These are phyloP conservation scores for Serinus canaria DNA, from an alignment of 2,113 vertebrate genomes.

Conservation along the genomic window DNA sequence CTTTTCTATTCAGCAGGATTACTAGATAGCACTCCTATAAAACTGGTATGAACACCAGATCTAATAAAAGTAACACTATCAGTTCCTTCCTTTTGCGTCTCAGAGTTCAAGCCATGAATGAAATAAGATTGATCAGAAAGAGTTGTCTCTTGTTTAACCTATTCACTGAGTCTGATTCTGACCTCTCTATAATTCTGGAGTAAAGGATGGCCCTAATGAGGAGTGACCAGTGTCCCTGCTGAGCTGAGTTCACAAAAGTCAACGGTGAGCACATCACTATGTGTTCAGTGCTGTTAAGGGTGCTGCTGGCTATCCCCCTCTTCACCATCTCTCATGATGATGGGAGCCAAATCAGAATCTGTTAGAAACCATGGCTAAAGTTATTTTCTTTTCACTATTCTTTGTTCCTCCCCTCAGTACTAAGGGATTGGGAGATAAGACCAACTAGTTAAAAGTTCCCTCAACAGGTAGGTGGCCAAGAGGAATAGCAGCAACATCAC, in stretches of 20 bases:
- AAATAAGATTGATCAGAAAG: not conserved
- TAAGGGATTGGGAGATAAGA: not conserved
- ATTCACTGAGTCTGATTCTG: not conserved
- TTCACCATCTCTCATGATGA: not conserved
- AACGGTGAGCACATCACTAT: fast-evolving
- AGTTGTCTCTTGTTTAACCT: not conserved
- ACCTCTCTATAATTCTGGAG: not conserved
- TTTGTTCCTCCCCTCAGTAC: not conserved
- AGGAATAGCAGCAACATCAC: not conserved
- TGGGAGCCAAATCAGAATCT: not conserved
- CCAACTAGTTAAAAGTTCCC: not conserved
- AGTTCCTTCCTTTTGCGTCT: not conserved
- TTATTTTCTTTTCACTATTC: not conserved
- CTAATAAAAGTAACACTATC: not conserved
- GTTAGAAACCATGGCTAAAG: not conserved
- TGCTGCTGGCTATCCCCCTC: not conserved
- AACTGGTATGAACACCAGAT: not conserved
- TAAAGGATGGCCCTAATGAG: not conserved
- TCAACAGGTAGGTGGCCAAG: not conserved
- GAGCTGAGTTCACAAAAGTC: not conserved
- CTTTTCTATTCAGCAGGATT: not conserved
- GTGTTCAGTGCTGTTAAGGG: not conserved
- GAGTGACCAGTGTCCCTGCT: not conserved
- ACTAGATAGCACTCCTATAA: not conserved
- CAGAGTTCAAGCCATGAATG: not conserved